Conservation (phyloP, 2,113 vertebrate genomes). For the Platycercus adscitus region DNA sequence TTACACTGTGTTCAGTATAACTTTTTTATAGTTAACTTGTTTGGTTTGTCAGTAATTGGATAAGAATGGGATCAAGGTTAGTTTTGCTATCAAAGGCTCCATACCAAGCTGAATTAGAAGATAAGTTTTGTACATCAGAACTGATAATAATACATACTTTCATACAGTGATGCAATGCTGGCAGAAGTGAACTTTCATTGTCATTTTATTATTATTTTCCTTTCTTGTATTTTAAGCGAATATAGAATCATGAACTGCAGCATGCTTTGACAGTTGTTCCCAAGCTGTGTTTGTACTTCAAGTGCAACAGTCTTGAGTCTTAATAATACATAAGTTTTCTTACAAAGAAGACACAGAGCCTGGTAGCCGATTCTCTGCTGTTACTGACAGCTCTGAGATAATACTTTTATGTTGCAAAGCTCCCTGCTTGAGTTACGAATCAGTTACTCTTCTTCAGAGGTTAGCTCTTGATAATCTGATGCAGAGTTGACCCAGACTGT, state of each 20-base stretch:
- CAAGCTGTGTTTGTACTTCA: neutral
- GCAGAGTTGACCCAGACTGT: neutral
- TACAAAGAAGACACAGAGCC: neutral
- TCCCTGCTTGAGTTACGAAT: neutral
- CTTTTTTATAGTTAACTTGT: neutral
- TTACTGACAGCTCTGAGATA: neutral
- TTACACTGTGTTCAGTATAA: neutral
- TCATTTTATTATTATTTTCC: neutral
- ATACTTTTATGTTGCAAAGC: neutral
- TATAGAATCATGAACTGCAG: neutral
- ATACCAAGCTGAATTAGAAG: neutral
- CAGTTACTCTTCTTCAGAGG: neutral
- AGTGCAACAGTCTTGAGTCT: neutral
- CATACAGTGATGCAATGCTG: neutral
- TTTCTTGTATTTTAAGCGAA: neutral
- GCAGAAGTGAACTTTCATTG: neutral
- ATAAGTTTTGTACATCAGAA: neutral
- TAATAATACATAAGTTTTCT: neutral
- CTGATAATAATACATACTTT: neutral
- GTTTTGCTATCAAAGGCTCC: neutral
- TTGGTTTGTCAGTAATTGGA: neutral
- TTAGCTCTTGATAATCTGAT: neutral
- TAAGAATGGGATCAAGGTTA: neutral
- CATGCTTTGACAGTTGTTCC: neutral
- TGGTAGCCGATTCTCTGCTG: neutral